These are phyloP conservation scores for Mycalesis mineus DNA, from an alignment of 2,888 invertebrate genomes.

Conservation along the genomic window DNA sequence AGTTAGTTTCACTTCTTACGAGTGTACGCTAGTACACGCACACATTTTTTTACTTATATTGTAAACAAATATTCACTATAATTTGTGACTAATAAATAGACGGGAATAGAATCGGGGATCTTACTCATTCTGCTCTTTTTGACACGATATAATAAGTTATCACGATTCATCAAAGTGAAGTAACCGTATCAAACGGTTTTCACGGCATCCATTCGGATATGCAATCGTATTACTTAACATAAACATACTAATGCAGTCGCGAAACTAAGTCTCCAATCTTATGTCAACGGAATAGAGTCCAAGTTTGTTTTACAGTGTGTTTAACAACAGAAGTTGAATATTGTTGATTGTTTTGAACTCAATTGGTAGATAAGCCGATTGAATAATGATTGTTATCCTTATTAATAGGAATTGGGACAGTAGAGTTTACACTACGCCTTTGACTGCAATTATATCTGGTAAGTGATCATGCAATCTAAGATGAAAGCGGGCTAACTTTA, in stretches of 20 bases:
- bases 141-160: too few relatives aligned
- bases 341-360: slow-evolving; percentile 17
- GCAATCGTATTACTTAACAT: background rate
- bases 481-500: too few relatives aligned
- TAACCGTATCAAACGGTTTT: background rate
- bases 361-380: slow-evolving; percentile 22
- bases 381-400: slow-evolving; percentile 25
- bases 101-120: too few relatives aligned
- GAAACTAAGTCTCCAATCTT: background rate
- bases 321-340: slow-evolving; percentile 5
- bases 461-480: too few relatives aligned
- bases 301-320: background rate
- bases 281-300: background rate
- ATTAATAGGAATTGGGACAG: slow-evolving; percentile 14
- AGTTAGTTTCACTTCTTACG: too few relatives aligned
- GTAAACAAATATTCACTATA: too few relatives aligned
- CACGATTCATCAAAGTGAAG: too few relatives aligned
- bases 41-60: too few relatives aligned
- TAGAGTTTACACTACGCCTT: background rate
- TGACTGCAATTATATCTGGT: too few relatives aligned
- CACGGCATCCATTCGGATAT: background rate
- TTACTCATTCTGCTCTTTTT: too few relatives aligned
- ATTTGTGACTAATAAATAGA: too few relatives aligned
- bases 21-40: too few relatives aligned
- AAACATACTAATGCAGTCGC: background rate